Evolutionary conservation across 2,797 vertebrate genomes (phyloP), one percentile per base, ranked within the genome.

Genomic region (Eulemur mongoz): DNA sequence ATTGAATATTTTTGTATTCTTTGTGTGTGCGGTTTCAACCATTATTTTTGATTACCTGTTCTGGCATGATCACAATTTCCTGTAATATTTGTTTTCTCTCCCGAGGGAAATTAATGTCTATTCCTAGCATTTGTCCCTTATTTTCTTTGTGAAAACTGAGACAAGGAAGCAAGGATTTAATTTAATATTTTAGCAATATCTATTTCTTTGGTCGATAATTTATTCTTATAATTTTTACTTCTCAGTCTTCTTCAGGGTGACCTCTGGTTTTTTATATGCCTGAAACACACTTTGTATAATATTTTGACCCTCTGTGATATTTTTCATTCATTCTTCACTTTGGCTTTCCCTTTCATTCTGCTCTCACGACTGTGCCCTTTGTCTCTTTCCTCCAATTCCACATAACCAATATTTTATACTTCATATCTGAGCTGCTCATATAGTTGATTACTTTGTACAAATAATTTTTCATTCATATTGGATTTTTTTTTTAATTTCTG

Each of bases 1-100:
- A 89, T 95, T 97, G 89, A 73, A 30, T 72, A 10, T 65, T 40
- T 97, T 93, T 70, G 52, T 97, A 89, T 98, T 98, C 93, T 96
- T 93, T 96, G n/a, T 96, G 65, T 97, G 87, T 96, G 97, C 70
- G 23, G 73, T 97, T 98, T 98, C 97, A 95, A 87, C 95, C 95
- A 98, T 98, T 98, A 98, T 96, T 98, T 99, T 98, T 98, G 98
- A 98, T 98, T 98, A 98, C 97, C 94, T 98, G 94, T 97, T 98
- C 98, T 98, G 94, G 98, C 91, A 98, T 97, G 97, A 97, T 95
- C 0, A 38, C 97, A 97, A 96, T 98, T 98, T 98, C 98, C 98
- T 98, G 97, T 98, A 98, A 97, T 98, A 98, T 97, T 98, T 98
- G 94, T 98, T 98, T 98, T 96, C 38, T 95, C 82, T 98, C 98